phyloP scores from a whole-genome alignment of 2,797 vertebrate genomes.

The Apogon hyalosoma region DNA sequence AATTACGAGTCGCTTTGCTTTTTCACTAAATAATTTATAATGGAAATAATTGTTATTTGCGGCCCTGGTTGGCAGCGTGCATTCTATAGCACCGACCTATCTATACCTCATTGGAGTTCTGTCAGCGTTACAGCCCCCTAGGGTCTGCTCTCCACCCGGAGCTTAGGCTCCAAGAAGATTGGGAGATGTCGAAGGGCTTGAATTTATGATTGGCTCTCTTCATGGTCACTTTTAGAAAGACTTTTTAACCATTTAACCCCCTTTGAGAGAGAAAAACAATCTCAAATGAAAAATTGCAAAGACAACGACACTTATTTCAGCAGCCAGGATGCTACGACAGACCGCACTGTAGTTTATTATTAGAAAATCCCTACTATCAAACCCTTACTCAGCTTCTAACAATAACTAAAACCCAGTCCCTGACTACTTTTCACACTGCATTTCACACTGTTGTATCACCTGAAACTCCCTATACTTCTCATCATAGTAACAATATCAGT shows the following conservation, averaged over 20 bases:
- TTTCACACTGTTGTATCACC: slow-evolving; percentile 48
- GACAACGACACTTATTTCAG: neutral
- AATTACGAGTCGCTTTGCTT: neutral
- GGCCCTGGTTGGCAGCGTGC: slow-evolving; percentile 1
- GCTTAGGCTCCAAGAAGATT: slow-evolving; percentile 18
- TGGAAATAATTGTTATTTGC: slow-evolving; percentile 18
- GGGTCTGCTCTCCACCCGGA: slow-evolving; percentile 11
- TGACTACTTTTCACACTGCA: slow-evolving; percentile 30
- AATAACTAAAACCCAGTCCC: neutral
- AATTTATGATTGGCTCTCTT: slow-evolving; percentile 15
- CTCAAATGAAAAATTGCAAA: too few species aligned
- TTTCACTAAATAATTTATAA: slow-evolving; percentile 3
- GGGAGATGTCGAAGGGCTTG: neutral
- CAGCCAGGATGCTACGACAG: too few species aligned
- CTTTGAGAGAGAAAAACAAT: neutral
- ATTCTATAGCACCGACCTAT: slow-evolving; percentile 23
- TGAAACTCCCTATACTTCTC: slow-evolving; percentile 10
- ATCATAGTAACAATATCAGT: neutral
- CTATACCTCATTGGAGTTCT: slow-evolving; percentile 12
- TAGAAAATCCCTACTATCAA: neutral
- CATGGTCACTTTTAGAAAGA: slow-evolving; percentile 3
- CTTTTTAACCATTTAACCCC: neutral
- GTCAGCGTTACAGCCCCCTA: slow-evolving; percentile 25
- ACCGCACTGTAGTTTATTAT: neutral
- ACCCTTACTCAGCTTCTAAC: slow-evolving; percentile 4